Conservation (phyloP, 2,888 invertebrate species). For the Athalia rosae region DNA sequence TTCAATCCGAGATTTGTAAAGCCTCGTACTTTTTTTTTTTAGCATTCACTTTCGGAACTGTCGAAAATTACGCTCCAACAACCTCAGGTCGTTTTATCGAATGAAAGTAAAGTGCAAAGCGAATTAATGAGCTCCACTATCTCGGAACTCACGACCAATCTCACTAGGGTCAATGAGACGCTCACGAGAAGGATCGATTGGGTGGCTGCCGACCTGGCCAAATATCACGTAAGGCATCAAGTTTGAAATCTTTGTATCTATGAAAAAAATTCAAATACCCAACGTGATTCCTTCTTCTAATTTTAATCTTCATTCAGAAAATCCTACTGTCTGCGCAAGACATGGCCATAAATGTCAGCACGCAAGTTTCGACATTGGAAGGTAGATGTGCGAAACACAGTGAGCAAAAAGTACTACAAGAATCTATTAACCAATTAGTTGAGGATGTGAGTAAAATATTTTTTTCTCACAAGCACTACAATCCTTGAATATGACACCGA, state of each 20-base stretch:
- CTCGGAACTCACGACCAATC: slow-evolving; percentile 68
- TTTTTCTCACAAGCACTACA: neutral
- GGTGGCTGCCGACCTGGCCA: slow-evolving; percentile 71
- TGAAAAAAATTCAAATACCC: neutral
- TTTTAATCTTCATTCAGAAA: slow-evolving; percentile 1
- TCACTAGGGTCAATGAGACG: slow-evolving; percentile 72
- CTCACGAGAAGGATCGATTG: slow-evolving; percentile 71
- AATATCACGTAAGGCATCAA: slow-evolving; percentile 70
- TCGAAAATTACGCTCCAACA: slow-evolving; percentile 63
- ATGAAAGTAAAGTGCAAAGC: slow-evolving; percentile 69
- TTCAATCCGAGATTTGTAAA: too few relatives aligned
- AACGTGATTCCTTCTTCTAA: neutral
- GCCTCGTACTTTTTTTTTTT: slow-evolving; percentile 47
- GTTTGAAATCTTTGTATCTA: slow-evolving; percentile 15
- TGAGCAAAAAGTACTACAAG: slow-evolving; percentile 57
- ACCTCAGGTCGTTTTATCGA: slow-evolving; percentile 61
- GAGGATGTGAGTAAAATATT: slow-evolving; percentile 60
- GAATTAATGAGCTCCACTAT: slow-evolving; percentile 69
- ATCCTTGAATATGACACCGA: too few relatives aligned
- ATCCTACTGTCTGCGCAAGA: slow-evolving; percentile 69
- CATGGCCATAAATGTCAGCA: slow-evolving; percentile 69
- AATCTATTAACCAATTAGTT: slow-evolving; percentile 62
- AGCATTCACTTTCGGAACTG: slow-evolving; percentile 66
- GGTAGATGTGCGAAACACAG: slow-evolving; percentile 64
- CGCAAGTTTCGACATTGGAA: slow-evolving; percentile 71